These are phyloP conservation scores for Willisornis vidua DNA, from an alignment of 2,113 vertebrate species.

Conservation along the genomic window DNA sequence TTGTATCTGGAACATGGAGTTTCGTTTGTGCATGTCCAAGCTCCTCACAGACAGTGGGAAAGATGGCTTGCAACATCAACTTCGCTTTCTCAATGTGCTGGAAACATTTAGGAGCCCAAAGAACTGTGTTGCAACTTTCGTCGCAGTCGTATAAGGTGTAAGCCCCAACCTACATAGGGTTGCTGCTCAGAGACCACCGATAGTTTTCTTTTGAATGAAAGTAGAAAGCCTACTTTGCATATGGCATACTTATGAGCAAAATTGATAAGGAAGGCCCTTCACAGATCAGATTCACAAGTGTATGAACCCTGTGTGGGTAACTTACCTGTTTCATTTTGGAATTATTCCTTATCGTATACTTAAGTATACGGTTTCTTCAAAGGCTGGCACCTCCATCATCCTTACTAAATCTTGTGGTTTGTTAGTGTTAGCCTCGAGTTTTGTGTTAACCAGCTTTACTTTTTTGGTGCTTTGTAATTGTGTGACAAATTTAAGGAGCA, in stretches of 20 bases:
- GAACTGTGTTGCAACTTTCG: neutral
- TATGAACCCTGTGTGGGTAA: neutral
- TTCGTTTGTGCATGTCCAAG: neutral
- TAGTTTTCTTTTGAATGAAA: neutral
- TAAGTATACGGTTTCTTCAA: neutral
- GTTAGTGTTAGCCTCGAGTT: neutral
- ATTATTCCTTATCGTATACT: neutral
- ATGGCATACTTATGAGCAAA: neutral
- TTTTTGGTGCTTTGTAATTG: neutral
- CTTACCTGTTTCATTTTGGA: neutral
- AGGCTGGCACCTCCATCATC: neutral
- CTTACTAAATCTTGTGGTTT: neutral
- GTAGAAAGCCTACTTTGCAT: neutral
- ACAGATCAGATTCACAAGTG: neutral
- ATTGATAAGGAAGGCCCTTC: neutral
- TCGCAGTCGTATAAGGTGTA: neutral
- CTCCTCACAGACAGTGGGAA: neutral
- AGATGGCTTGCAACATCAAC: neutral
- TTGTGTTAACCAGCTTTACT: neutral
- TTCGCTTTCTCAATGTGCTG: neutral
- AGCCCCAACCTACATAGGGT: neutral
- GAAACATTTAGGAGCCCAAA: neutral
- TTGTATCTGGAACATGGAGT: neutral
- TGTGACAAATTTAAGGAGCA: neutral
- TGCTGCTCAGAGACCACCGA: rapidly evolving